These are phyloP conservation scores for Benthochromis sp. DNA, from an alignment of 2,113 vertebrate species.

Conservation along the genomic window DNA sequence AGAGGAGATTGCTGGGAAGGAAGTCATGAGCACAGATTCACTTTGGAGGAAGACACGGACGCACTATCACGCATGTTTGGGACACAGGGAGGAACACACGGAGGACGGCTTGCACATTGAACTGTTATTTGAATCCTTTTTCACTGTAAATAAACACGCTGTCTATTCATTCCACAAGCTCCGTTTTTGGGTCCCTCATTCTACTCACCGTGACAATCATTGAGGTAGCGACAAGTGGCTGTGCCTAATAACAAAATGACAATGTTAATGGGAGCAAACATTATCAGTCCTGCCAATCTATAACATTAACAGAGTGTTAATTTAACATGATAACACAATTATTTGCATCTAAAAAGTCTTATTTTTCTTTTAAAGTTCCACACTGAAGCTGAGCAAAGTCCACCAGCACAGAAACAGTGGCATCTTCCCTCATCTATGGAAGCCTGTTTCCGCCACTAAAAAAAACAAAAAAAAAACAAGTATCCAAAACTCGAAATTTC, in stretches of 20 bases:
- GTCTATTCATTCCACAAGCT: background rate
- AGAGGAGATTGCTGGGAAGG: background rate
- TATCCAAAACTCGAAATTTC: too few relatives aligned
- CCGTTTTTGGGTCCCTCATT: background rate
- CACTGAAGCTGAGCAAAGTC: background rate
- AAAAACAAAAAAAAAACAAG: rapidly evolving
- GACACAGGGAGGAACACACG: rapidly evolving
- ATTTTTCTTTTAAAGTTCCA: background rate
- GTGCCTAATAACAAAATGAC: background rate
- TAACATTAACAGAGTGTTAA: background rate
- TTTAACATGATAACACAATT: background rate
- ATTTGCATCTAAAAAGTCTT: background rate
- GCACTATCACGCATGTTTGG: background rate
- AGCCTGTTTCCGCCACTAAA: too few relatives aligned
- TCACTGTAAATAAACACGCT: background rate
- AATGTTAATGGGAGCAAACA: background rate
- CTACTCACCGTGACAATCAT: background rate
- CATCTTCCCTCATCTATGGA: background rate
- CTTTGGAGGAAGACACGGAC: background rate
- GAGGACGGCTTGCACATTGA: background rate
- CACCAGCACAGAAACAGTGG: background rate
- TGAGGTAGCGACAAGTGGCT: background rate
- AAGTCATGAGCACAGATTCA: background rate
- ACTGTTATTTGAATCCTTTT: background rate
- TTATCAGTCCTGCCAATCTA: background rate